Evolutionary conservation across 2,797 vertebrate species (phyloP), one percentile per base, ranked within the genome.

Genomic region (Chanos chanos): DNA sequence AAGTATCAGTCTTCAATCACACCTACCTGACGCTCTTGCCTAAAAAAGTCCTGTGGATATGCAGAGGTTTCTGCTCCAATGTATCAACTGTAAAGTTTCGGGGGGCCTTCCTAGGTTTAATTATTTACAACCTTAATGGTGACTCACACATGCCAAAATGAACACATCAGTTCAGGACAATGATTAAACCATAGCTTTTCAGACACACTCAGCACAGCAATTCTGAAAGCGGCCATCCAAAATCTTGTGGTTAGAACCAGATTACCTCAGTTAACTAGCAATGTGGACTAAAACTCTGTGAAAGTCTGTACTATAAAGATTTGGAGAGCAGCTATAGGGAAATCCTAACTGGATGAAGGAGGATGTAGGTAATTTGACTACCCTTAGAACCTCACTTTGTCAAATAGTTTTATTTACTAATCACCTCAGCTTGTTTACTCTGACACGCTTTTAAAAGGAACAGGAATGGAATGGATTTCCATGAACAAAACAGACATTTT

Each of bases 11-110:
- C 80, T 83, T 76, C 65, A 66, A 75, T 71, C 70, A 84, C 86
- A 64, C 86, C 84, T 83, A 85, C 77, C 75, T 76, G 75, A 78
- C 52, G 67, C 67, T 78, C 25, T 68, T 4, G 58, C 54, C 64
- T 25, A 13, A 49, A 15, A 4, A 19, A 55, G 31, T 39, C 19
- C n/a, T 41, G 27, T 39, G n/a, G n/a, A n/a, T n/a, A n/a, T n/a
- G n/a, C n/a, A n/a, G n/a, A n/a, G n/a, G n/a, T n/a, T n/a, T n/a
- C n/a, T n/a, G n/a, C n/a, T n/a, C n/a, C n/a, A n/a, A n/a, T n/a
- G n/a, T n/a, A n/a, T n/a, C n/a, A n/a, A n/a, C n/a, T n/a, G n/a
- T n/a, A n/a, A n/a, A n/a, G n/a, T n/a, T n/a, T n/a, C n/a, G n/a
- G n/a, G n/a, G 36, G 28, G 5, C 33, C 1, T n/a, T 27, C 39